Evolutionary conservation across 2,797 vertebrate genomes (phyloP).

Genomic region (Synanceia verrucosa): DNA sequence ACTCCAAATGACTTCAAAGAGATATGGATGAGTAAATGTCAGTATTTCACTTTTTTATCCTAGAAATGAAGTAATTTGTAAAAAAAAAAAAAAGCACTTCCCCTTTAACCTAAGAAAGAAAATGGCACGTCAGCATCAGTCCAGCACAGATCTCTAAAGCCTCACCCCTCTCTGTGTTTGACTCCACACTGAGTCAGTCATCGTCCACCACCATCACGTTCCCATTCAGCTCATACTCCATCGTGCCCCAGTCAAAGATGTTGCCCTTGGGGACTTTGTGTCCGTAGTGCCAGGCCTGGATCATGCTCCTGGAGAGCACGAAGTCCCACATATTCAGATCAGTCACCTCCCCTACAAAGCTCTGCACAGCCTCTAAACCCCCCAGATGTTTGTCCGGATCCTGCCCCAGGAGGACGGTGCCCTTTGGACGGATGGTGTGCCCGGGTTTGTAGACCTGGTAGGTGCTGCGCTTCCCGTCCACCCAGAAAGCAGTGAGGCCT

Average conservation of each 20-base stretch:
- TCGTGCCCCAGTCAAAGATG: constrained; percentile 77
- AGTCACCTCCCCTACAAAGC: constrained; percentile 81
- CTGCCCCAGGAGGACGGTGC: constrained; percentile 81
- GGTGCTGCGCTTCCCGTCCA: constrained; percentile 77
- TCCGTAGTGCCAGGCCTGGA: constrained; percentile 71
- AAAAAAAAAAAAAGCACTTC: constrained; percentile 1
- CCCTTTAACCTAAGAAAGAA: constrained; percentile 29
- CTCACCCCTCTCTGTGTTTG: background rate
- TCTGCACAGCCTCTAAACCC: constrained; percentile 71
- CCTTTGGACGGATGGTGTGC: constrained; percentile 64
- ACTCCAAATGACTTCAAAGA: too few relatives aligned
- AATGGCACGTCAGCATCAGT: constrained; percentile 27
- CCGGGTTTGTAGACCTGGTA: constrained; percentile 82
- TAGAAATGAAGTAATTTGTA: too few relatives aligned
- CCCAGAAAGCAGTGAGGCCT: constrained; percentile 78
- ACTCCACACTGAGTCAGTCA: constrained; percentile 68
- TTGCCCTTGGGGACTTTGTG: constrained; percentile 50
- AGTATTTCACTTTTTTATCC: too few relatives aligned
- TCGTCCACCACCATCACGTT: constrained; percentile 82
- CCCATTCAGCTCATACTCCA: constrained; percentile 72
- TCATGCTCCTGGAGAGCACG: constrained; percentile 60
- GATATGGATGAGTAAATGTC: too few relatives aligned
- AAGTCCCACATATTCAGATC: constrained; percentile 84
- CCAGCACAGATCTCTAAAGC: constrained; percentile 27
- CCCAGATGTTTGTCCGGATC: constrained; percentile 81